Percentiles rank a stretch among this genome's conserved stretches.
Conservation (phyloP, 2,888 invertebrate species). For the Leptopterna dolabrata region DNA sequence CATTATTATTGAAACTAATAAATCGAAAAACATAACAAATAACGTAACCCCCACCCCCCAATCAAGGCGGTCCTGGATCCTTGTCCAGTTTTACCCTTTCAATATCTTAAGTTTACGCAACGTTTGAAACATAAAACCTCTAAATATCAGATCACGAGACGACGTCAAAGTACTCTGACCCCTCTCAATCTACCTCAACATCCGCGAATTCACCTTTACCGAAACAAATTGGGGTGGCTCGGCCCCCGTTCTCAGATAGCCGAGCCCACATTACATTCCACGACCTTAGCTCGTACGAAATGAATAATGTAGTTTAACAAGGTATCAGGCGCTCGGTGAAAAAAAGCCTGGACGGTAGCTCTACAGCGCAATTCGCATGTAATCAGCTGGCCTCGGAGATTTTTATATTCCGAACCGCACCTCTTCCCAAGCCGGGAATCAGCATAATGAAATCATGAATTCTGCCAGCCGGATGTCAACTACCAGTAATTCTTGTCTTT, state of each 20-base stretch:
- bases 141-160: too few relatives aligned
- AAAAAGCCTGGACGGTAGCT: not conserved
- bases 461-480: not conserved
- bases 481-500: too few relatives aligned
- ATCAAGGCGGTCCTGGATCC: too few relatives aligned
- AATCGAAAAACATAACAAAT: too few relatives aligned
- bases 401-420: not conserved
- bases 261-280: not conserved
- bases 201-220: not conserved
- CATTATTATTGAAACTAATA: too few relatives aligned
- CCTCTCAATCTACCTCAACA: not conserved
- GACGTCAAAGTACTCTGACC: not conserved
- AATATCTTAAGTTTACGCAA: too few relatives aligned
- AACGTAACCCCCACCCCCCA: too few relatives aligned
- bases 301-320: slow-evolving; percentile 14
- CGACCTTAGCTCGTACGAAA: not conserved
- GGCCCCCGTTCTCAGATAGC: not conserved
- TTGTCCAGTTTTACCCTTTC: too few relatives aligned
- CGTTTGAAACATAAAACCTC: too few relatives aligned
- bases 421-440: not conserved
- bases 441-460: not conserved
- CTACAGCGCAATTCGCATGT: not conserved
- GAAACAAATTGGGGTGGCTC: not conserved
- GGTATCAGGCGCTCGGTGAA: not conserved
- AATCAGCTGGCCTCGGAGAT: not conserved